phyloP scores from a whole-genome alignment of 30 jellyfish, hydroid and myxozoan species.

The Hydra vulgaris region DNA sequence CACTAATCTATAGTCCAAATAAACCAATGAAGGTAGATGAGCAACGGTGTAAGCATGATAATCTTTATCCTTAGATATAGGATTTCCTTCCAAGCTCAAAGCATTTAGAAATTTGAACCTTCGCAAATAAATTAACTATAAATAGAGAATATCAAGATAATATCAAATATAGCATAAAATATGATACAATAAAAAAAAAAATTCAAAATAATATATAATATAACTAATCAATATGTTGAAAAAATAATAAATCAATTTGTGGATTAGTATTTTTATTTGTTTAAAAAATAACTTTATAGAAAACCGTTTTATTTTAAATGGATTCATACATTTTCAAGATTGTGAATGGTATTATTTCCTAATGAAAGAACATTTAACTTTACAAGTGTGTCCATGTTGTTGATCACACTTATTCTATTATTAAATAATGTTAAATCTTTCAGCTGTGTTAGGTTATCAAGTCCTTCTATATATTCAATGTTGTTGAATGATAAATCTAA shows the following conservation, averaged over 20 bases:
- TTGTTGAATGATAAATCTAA: conserved; percentile 85
- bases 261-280: background rate
- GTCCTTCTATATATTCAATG: conserved; percentile 82
- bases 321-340: conserved; percentile 49
- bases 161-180: background rate
- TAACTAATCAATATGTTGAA: background rate
- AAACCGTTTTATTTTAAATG: too few species aligned
- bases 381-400: conserved; percentile 55
- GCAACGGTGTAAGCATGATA: conserved; percentile 59
- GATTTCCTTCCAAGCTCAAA: conserved; percentile 71
- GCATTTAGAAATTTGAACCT: conserved; percentile 50
- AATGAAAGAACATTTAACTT: conserved; percentile 67
- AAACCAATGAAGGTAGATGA: conserved; percentile 67
- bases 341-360: conserved; percentile 66
- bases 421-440: conserved; percentile 69
- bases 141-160: background rate
- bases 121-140: conserved; percentile 54
- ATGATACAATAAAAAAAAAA: background rate
- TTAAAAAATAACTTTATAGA: too few species aligned
- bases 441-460: conserved; percentile 52
- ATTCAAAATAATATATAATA: background rate
- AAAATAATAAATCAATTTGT: background rate
- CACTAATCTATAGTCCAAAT: conserved; percentile 63
- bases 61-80: conserved; percentile 57
- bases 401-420: conserved; percentile 49